Conservation (phyloP, 2,797 vertebrate genomes). For the Gallirallus australis region DNA sequence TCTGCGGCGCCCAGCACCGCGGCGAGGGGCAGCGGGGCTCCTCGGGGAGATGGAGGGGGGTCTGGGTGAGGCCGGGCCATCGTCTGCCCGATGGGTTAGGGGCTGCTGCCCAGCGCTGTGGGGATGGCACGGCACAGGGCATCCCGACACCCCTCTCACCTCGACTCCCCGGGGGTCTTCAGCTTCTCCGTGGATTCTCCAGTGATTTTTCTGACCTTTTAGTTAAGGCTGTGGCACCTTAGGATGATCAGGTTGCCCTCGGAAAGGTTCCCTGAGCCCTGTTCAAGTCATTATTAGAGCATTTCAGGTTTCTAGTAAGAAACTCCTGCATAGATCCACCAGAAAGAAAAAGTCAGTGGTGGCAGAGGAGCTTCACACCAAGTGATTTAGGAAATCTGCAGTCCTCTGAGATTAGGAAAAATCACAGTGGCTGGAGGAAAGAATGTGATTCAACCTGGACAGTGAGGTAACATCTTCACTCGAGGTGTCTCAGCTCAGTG, state of each 20-base stretch:
- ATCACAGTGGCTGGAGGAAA: neutral
- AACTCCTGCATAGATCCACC: neutral
- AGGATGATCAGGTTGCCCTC: rapidly evolving
- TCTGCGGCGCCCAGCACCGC: neutral
- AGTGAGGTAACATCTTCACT: neutral
- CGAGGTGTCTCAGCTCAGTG: neutral
- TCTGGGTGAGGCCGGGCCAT: neutral
- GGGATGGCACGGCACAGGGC: neutral
- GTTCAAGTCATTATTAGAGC: no score
- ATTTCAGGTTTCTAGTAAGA: neutral
- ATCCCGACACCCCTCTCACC: rapidly evolving
- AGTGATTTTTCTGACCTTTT: neutral
- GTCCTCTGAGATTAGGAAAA: neutral
- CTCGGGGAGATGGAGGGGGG: neutral
- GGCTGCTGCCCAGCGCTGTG: neutral
- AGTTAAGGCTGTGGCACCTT: neutral
- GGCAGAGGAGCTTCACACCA: neutral
- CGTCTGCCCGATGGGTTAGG: neutral
- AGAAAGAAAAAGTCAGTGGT: no score
- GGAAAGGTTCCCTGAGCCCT: rapidly evolving
- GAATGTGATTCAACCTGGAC: neutral
- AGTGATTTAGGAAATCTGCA: neutral
- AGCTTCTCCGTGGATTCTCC: neutral
- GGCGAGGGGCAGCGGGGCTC: neutral
- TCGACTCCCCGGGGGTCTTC: rapidly evolving